These are phyloP conservation scores for Protophormia terraenovae DNA, from an alignment of 2,888 invertebrate species.

Conservation along the genomic window DNA sequence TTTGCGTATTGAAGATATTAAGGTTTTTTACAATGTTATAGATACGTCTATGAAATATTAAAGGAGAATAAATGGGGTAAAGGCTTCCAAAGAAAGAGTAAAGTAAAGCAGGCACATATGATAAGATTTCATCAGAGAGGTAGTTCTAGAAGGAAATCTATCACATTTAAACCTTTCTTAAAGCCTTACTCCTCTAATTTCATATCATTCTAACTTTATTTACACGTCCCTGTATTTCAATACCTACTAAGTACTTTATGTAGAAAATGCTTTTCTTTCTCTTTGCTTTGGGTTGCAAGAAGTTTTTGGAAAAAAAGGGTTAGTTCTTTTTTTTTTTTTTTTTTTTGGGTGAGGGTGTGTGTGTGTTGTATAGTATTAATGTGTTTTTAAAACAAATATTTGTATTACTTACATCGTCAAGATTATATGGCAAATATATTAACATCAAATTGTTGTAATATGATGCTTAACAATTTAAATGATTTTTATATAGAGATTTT, in stretches of 20 bases:
- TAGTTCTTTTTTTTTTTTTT: not conserved
- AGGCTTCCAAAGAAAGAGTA: not conserved
- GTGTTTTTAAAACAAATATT: constrained; percentile 75
- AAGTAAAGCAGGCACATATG: not conserved
- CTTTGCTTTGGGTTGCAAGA: not conserved
- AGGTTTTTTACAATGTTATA: constrained; percentile 5
- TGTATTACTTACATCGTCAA: not conserved
- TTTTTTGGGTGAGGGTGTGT: no score
- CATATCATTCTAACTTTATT: not conserved
- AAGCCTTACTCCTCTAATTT: not conserved
- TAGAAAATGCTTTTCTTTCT: no score
- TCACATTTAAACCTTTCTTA: not conserved
- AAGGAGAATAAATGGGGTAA: not conserved
- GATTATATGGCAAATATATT: constrained; percentile 39
- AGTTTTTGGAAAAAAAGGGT: constrained; percentile 33
- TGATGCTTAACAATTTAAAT: constrained; percentile 3
- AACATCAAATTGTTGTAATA: constrained; percentile 32
- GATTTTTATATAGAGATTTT: constrained; percentile 3
- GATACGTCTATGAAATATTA: constrained; percentile 36
- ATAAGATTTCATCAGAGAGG: not conserved
- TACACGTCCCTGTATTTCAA: not conserved
- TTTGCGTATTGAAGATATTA: not conserved
- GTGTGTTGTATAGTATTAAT: constrained; percentile 46
- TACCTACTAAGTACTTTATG: not conserved
- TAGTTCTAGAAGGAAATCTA: not conserved